phyloP scores from a whole-genome alignment of 1,140 invertebrate genomes.

The Neodiprion virginianus region DNA sequence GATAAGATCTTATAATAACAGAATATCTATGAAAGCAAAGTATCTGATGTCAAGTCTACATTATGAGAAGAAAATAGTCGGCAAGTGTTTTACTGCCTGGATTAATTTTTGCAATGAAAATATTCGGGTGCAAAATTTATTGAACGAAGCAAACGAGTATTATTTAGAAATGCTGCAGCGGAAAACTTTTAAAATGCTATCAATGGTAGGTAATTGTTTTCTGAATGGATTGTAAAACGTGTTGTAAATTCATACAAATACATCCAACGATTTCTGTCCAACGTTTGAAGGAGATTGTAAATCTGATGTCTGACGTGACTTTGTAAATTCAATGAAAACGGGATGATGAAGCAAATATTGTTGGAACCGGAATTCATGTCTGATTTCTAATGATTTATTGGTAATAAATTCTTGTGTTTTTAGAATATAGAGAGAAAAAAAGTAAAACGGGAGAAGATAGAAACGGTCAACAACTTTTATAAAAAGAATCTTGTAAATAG shows the following conservation, averaged over 20 bases:
- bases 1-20: slow-evolving; percentile 13
- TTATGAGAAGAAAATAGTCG: slow-evolving; percentile 20
- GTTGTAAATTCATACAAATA: background rate
- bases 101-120: slow-evolving; percentile 18
- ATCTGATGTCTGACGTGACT: too few relatives aligned
- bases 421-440: slow-evolving; percentile 17
- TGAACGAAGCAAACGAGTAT: slow-evolving; percentile 17
- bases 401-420: slow-evolving; percentile 4
- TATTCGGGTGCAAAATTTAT: slow-evolving; percentile 17
- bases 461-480: slow-evolving; percentile 17
- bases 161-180: slow-evolving; percentile 26
- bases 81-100: slow-evolving; percentile 17
- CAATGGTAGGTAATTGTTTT: slow-evolving; percentile 15
- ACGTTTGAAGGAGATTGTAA: too few relatives aligned
- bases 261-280: too few relatives aligned
- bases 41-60: slow-evolving; percentile 11
- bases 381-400: slow-evolving; percentile 8
- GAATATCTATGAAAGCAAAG: slow-evolving; percentile 15
- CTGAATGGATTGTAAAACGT: slow-evolving; percentile 17
- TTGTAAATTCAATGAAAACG: too few relatives aligned
- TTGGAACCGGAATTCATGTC: too few relatives aligned
- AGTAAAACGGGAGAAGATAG: slow-evolving; percentile 17
- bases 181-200: slow-evolving; percentile 25
- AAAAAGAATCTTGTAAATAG: slow-evolving; percentile 17
- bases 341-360: too few relatives aligned